These are phyloP conservation scores for Diorhabda carinulata DNA, from an alignment of 1,140 invertebrate species.

Conservation along the genomic window DNA sequence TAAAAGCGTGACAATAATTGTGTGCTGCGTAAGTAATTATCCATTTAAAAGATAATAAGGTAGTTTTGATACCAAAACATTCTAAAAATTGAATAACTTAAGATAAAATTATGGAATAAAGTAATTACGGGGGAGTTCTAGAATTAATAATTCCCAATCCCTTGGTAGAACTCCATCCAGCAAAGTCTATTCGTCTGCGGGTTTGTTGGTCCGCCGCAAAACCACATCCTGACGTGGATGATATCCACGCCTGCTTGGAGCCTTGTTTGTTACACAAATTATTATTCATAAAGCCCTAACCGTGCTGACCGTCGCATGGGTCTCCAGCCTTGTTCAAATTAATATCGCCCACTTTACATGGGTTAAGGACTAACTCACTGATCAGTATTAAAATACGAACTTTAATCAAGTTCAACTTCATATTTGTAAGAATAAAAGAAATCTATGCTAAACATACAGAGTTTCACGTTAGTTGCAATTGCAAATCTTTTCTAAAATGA, in stretches of 20 bases:
- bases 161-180: slow-evolving; percentile 1
- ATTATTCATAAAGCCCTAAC: slow-evolving; percentile 45
- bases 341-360: slow-evolving; percentile 43
- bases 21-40: too few species aligned
- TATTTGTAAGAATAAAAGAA: too few species aligned
- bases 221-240: slow-evolving; percentile 22
- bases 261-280: slow-evolving; percentile 46
- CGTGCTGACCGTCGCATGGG: slow-evolving; percentile 35
- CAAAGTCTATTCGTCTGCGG: slow-evolving; percentile 12
- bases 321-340: slow-evolving; percentile 38
- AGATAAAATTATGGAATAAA: not conserved
- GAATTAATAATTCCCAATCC: slow-evolving; percentile 2
- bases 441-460: too few species aligned
- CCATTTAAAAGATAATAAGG: too few species aligned
- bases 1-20: too few species aligned
- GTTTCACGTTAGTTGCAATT: too few species aligned
- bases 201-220: slow-evolving; percentile 4
- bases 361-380: slow-evolving; percentile 11
- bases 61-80: too few species aligned
- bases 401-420: too few species aligned
- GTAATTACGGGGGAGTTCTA: not conserved
- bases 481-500: too few species aligned
- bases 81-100: too few species aligned
- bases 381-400: too few species aligned
- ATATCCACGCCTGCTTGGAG: slow-evolving; percentile 29